Percentiles rank a stretch among this genome's conserved stretches.
Evolutionary conservation across 2,113 vertebrate genomes (phyloP).

Genomic region (Muntiacus muntjak): DNA sequence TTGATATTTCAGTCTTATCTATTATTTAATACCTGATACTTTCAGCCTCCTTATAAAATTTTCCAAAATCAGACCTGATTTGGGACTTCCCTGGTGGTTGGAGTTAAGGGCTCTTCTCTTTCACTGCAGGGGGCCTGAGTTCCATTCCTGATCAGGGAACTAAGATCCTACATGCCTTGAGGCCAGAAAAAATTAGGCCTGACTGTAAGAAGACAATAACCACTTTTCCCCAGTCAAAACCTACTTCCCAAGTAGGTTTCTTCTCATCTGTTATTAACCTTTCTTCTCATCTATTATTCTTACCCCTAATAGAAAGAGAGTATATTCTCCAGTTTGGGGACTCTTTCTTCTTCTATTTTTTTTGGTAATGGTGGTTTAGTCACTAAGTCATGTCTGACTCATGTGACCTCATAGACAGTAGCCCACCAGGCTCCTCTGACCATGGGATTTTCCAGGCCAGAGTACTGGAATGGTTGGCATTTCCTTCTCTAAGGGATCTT

Average conservation of each 20-base stretch:
- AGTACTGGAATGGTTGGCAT: neutral
- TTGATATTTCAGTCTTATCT: neutral
- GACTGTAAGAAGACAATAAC: neutral
- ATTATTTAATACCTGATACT: neutral
- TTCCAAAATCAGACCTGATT: neutral
- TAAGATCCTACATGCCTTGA: neutral
- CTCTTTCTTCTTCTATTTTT: neutral
- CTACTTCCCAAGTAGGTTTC: neutral
- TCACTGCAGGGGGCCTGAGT: neutral
- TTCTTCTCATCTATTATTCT: neutral
- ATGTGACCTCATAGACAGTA: neutral
- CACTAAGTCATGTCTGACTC: neutral
- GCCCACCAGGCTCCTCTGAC: neutral
- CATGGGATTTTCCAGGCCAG: neutral
- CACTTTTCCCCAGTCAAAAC: neutral
- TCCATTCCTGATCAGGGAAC: neutral
- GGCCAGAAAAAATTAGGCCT: neutral
- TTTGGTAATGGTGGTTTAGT: neutral
- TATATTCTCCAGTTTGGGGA: neutral
- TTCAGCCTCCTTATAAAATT: neutral
- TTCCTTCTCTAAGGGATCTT: neutral
- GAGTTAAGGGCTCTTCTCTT: neutral
- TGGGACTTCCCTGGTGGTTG: neutral
- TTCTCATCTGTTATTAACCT: neutral
- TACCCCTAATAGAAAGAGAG: neutral